These are phyloP conservation scores for Pheosia tremula DNA, from an alignment of 2,888 invertebrate species.

Conservation along the genomic window DNA sequence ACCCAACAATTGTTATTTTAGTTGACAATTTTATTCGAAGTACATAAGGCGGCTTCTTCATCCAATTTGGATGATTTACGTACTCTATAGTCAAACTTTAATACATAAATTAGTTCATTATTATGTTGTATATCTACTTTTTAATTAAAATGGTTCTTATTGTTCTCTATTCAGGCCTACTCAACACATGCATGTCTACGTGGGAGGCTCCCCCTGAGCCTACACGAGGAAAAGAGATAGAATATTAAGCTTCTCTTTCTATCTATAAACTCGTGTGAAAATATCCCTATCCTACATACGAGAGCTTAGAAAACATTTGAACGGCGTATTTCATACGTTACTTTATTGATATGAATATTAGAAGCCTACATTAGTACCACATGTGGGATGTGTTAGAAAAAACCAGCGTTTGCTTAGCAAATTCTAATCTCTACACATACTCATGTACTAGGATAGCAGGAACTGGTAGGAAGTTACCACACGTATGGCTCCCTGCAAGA, in stretches of 20 bases:
- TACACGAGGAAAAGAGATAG: slow-evolving; percentile 36
- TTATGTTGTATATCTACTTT: slow-evolving; percentile 1
- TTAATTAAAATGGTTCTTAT: slow-evolving; percentile 9
- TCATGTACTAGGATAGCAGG: slow-evolving; percentile 75
- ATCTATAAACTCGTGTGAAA: slow-evolving; percentile 47
- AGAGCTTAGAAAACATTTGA: slow-evolving; percentile 49
- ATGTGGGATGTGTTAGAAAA: slow-evolving; percentile 73
- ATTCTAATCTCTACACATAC: slow-evolving; percentile 85
- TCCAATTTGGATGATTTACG: neutral
- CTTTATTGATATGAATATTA: slow-evolving; percentile 42
- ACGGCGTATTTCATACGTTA: slow-evolving; percentile 33
- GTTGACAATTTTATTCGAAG: neutral
- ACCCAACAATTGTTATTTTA: no score
- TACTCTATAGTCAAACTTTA: neutral
- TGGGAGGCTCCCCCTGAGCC: slow-evolving; percentile 44
- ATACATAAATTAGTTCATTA: slow-evolving; percentile 2
- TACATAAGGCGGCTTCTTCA: neutral
- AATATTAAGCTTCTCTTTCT: slow-evolving; percentile 39
- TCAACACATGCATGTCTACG: slow-evolving; percentile 24
- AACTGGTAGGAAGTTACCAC: slow-evolving; percentile 61
- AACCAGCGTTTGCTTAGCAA: slow-evolving; percentile 80
- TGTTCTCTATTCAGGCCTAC: slow-evolving; percentile 27
- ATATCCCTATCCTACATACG: slow-evolving; percentile 29
- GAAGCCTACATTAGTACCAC: slow-evolving; percentile 57
- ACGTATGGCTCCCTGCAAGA: slow-evolving; percentile 72